A percentile compares a stretch with the other conserved stretches of the same genome.
phyloP scores from a whole-genome alignment of 2,797 vertebrate species.

The Peromyscus aztecus region DNA sequence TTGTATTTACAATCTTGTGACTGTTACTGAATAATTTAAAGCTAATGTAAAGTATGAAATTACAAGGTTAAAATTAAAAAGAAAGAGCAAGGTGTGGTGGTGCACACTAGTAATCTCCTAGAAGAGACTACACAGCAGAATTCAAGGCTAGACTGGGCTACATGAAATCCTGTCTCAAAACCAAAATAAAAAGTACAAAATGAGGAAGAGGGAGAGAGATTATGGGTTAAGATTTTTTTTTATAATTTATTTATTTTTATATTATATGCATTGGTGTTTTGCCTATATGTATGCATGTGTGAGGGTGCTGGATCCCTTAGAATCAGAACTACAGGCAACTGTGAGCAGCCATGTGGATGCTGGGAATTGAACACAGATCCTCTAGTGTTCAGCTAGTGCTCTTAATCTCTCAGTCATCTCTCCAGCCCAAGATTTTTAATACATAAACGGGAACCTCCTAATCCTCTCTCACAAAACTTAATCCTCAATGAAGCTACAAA shows the following conservation, averaged over 20 bases:
- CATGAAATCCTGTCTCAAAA: neutral
- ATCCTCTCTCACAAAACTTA: constrained; percentile 53
- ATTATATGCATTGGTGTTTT: neutral
- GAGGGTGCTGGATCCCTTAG: neutral
- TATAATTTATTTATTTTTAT: neutral
- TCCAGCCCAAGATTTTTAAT: constrained; percentile 17
- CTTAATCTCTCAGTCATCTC: neutral
- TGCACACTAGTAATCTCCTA: neutral
- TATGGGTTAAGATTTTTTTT: constrained; percentile 12
- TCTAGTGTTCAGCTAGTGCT: neutral
- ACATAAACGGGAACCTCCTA: neutral
- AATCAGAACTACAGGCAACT: neutral
- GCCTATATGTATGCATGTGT: neutral
- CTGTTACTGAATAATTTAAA: constrained; percentile 55
- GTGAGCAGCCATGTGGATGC: neutral
- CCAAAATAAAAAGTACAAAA: neutral
- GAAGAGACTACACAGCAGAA: neutral
- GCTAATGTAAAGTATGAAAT: constrained; percentile 25
- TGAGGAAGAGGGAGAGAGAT: neutral
- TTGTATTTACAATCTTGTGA: constrained; percentile 34
- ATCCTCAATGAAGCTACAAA: constrained; percentile 64
- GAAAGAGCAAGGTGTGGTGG: neutral
- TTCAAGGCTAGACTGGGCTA: neutral
- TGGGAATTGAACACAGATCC: neutral
- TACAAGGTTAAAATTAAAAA: constrained; percentile 35